Evolutionary conservation across 2,113 vertebrate genomes (phyloP).

Genomic region (Xiphias gladius): DNA sequence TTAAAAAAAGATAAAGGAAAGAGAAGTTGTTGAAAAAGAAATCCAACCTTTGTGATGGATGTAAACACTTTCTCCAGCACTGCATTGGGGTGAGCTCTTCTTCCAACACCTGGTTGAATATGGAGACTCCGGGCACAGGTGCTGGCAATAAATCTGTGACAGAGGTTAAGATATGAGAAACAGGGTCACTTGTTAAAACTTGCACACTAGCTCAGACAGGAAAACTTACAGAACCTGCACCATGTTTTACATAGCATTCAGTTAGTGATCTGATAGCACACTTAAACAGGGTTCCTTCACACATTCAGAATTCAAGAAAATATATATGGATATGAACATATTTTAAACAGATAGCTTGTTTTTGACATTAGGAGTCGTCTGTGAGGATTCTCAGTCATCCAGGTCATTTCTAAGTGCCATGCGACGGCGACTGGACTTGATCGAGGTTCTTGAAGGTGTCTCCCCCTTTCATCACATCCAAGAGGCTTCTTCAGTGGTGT

Average conservation of each 20-base stretch:
- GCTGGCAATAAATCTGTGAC: conserved; percentile 91
- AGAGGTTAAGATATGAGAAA: conserved; percentile 1
- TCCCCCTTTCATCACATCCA: too few relatives aligned
- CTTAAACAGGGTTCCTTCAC: neutral
- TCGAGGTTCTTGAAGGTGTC: too few relatives aligned
- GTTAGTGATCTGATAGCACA: neutral
- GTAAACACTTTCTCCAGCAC: conserved; percentile 97
- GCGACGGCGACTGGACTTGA: too few relatives aligned
- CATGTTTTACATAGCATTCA: neutral
- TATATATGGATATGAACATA: neutral
- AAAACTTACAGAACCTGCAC: neutral
- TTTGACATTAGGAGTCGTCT: neutral
- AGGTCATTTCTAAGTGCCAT: too few relatives aligned
- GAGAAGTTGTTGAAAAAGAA: neutral
- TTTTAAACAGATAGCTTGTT: neutral
- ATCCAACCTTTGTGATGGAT: conserved; percentile 93
- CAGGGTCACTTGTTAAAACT: neutral
- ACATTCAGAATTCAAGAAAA: neutral
- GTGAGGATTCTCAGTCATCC: too few relatives aligned
- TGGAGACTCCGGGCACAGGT: conserved; percentile 88
- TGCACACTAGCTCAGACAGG: neutral
- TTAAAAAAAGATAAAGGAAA: neutral
- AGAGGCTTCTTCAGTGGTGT: too few relatives aligned
- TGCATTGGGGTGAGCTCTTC: conserved; percentile 89
- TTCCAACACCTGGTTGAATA: conserved; percentile 86